Conservation (phyloP, 2,797 vertebrate species). For the Varecia variegata region DNA sequence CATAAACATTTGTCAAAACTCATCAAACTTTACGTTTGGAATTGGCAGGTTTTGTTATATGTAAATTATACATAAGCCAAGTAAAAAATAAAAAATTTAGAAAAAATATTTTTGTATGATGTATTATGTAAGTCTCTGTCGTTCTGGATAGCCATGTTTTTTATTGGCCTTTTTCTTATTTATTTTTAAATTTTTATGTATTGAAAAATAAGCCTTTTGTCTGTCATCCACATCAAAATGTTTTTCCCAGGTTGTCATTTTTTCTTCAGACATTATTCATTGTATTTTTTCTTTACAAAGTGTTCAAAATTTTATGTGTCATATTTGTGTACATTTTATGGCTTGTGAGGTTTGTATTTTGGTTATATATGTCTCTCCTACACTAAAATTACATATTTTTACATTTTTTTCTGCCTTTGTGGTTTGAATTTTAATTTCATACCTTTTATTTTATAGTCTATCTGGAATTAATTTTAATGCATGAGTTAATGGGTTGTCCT, state of each 20-base stretch:
- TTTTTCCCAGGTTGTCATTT: not conserved
- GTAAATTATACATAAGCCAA: not conserved
- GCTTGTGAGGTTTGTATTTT: not conserved
- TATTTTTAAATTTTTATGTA: not conserved
- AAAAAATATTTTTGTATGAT: not conserved
- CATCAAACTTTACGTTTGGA: not conserved
- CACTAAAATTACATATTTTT: not conserved
- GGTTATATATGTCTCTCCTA: not conserved
- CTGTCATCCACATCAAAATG: not conserved
- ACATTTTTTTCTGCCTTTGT: not conserved
- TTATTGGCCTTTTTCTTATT: not conserved
- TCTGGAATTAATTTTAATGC: not conserved
- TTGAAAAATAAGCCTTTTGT: not conserved
- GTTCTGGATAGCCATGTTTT: not conserved
- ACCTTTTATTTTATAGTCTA: not conserved
- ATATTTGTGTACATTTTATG: not conserved
- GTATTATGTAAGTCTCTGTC: not conserved
- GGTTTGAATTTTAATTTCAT: not conserved
- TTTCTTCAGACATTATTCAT: not conserved
- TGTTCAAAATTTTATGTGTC: not conserved
- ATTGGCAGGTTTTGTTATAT: not conserved
- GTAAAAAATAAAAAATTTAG: not conserved
- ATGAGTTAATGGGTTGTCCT: not conserved
- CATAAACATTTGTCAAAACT: not conserved
- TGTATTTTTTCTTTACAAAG: not conserved